Conservation (phyloP, 2,113 vertebrate species). For the Phalacrocorax carbo region DNA sequence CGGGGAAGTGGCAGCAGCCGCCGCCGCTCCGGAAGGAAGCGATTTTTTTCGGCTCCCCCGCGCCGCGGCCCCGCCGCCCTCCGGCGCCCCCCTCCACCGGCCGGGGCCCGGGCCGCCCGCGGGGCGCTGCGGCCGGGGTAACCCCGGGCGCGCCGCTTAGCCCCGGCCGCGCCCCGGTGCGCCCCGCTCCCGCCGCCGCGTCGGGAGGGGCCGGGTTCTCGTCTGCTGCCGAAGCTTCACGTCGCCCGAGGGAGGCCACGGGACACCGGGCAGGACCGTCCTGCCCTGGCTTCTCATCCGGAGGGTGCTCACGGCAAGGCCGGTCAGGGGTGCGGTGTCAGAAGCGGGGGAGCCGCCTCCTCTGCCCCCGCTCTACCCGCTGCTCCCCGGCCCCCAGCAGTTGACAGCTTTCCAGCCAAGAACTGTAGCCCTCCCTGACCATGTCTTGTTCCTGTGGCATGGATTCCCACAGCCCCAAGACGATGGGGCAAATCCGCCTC, state of each 20-base stretch:
- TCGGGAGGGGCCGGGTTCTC: not conserved
- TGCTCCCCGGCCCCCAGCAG: not conserved
- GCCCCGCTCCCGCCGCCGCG: not conserved
- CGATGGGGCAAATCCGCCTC: not conserved
- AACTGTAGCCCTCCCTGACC: not conserved
- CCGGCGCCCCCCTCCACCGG: too few relatives aligned
- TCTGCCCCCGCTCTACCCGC: fast-evolving
- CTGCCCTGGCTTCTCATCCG: fast-evolving
- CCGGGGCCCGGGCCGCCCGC: too few relatives aligned
- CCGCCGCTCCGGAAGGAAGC: too few relatives aligned
- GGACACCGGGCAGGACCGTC: not conserved
- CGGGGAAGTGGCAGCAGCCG: too few relatives aligned
- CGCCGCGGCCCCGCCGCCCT: too few relatives aligned
- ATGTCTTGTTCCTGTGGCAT: not conserved
- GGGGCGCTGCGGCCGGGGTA: too few relatives aligned
- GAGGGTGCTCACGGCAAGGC: too few relatives aligned
- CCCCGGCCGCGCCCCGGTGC: not conserved
- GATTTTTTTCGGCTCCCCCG: too few relatives aligned
- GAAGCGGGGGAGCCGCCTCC: too few relatives aligned
- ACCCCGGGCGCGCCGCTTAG: too few relatives aligned
- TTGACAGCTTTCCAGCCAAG: not conserved
- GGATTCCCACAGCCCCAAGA: too few relatives aligned
- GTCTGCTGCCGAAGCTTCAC: fast-evolving
- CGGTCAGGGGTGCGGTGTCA: fast-evolving
- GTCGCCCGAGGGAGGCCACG: not conserved